Evolutionary conservation across 2,797 vertebrate genomes (phyloP).

Genomic region (Acrossocheilus wenchowensis): DNA sequence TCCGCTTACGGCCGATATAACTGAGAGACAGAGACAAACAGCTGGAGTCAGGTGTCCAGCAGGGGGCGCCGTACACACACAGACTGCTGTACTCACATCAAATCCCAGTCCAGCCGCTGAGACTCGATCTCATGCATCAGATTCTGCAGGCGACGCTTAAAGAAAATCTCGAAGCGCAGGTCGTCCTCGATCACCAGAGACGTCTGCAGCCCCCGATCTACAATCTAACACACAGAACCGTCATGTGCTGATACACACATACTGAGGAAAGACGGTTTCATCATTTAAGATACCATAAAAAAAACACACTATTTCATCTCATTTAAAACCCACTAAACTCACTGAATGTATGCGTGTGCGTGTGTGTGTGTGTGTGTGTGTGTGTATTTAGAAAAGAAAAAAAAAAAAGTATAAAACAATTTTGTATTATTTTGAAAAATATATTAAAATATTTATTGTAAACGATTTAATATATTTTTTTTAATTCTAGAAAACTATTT

Average conservation of each 20-base stretch:
- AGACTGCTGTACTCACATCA: constrained; percentile 79
- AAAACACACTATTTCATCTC: neutral
- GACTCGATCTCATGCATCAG: constrained; percentile 81
- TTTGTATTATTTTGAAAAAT: neutral
- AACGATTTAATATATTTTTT: too few species aligned
- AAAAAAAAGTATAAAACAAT: too few species aligned
- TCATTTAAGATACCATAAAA: neutral
- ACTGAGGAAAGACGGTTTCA: constrained; percentile 28
- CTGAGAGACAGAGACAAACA: constrained; percentile 52
- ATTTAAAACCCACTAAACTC: too few species aligned
- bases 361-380: too few species aligned
- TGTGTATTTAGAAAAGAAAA: too few species aligned
- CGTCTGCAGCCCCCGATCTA: constrained; percentile 78
- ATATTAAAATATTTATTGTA: neutral
- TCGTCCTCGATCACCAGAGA: constrained; percentile 87
- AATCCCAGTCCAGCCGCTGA: constrained; percentile 84
- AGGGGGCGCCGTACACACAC: neutral
- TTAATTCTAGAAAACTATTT: too few species aligned
- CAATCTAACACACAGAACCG: constrained; percentile 63
- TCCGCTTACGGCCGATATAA: constrained; percentile 71
- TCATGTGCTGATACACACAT: too few species aligned
- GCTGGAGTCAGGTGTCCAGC: neutral
- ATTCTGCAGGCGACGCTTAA: constrained; percentile 80
- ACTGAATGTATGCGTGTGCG: too few species aligned
- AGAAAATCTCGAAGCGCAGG: constrained; percentile 85